Evolutionary conservation across 2,797 vertebrate species (phyloP).

Genomic region (Clarias platycephalus): DNA sequence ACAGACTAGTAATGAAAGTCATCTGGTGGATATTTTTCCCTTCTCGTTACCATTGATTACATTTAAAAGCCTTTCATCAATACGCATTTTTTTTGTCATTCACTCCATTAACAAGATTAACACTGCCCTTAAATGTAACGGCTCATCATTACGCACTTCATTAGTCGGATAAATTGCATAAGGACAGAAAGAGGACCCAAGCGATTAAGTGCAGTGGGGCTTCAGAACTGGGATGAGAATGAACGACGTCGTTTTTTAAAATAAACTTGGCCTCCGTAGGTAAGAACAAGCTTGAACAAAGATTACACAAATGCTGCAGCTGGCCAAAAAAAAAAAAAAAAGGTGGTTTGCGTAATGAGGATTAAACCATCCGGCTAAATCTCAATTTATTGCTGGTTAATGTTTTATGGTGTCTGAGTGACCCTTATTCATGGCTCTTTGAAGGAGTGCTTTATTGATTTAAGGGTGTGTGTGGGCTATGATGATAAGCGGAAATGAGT

Average conservation of each 20-base stretch:
- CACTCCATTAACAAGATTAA: slow-evolving; percentile 4
- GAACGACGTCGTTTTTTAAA: not conserved
- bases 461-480: slow-evolving; percentile 30
- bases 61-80: slow-evolving; percentile 13
- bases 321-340: not conserved
- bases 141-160: slow-evolving; percentile 5
- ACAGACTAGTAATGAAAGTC: not conserved
- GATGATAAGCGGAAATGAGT: slow-evolving; percentile 32
- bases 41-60: not conserved
- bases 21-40: not conserved
- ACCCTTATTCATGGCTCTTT: slow-evolving; percentile 24
- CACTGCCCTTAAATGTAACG: not conserved
- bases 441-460: slow-evolving; percentile 33
- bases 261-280: not conserved
- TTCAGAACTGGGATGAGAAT: not conserved
- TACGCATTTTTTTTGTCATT: not conserved
- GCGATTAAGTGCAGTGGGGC: not conserved
- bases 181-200: not conserved
- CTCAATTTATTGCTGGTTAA: slow-evolving; percentile 1
- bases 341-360: not conserved
- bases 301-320: not conserved
- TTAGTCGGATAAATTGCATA: not conserved
- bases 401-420: slow-evolving; percentile 21
- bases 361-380: not conserved
- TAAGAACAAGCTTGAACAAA: not conserved